phyloP scores from a whole-genome alignment of 2,797 vertebrate species.

The Carduelis carduelis region DNA sequence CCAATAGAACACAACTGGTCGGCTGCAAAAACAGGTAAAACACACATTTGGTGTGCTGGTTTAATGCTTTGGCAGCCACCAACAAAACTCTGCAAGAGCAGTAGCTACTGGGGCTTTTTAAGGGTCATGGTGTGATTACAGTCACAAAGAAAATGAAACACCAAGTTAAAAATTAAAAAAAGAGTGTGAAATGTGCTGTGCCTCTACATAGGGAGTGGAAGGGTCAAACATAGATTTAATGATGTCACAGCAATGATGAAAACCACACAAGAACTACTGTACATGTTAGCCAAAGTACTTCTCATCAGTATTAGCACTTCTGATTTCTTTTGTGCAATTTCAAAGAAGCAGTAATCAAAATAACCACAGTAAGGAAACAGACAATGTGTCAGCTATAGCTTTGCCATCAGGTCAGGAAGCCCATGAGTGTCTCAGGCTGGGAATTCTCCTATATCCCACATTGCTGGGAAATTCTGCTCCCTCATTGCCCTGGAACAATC shows the following conservation, averaged over 20 bases:
- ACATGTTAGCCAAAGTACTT: neutral
- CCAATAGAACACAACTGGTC: accelerated
- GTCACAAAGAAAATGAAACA: neutral
- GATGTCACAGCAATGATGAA: neutral
- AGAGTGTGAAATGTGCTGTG: accelerated
- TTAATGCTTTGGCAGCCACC: neutral
- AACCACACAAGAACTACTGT: neutral
- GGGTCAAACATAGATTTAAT: neutral
- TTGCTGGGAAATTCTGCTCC: neutral
- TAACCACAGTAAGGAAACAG: neutral
- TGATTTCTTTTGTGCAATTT: neutral
- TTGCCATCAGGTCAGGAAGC: neutral
- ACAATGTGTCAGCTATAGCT: neutral
- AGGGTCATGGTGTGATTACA: neutral
- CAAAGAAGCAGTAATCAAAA: neutral
- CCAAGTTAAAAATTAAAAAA: neutral
- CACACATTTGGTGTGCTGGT: neutral
- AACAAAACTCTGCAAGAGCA: neutral
- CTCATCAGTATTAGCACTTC: neutral
- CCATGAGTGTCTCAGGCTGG: accelerated
- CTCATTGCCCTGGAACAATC: neutral
- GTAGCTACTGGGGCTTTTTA: neutral
- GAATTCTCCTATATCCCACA: neutral
- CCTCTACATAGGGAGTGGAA: neutral
- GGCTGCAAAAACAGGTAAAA: neutral